Evolutionary conservation across 2,888 invertebrate genomes (phyloP), one percentile per base, ranked within the genome.

Genomic region (Eupithecia vulgata): DNA sequence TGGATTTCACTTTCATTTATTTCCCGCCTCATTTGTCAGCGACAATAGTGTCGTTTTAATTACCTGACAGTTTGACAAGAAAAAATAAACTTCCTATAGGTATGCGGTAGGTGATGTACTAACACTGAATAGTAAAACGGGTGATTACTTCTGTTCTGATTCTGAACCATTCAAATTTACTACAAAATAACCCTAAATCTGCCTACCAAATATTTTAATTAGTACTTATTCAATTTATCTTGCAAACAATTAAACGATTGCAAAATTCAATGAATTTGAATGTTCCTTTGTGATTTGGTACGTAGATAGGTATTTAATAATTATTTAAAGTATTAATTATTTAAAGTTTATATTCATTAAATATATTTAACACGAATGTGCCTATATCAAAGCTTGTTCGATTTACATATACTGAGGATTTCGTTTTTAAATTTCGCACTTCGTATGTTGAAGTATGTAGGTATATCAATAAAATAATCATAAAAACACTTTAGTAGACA

Each of bases 1-100:
- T 86, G 77, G 66, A 72, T 75, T 82, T 81, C 79, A 78, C 80
- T 82, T 82, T 82, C 75, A 76, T 80, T 75, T 75, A 68, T 81
- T 84, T 84, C 74, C 74, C 79, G 80, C 79, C 76, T 77, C 77
- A 71, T 82, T 81, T 81, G 78, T 82, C 80, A 79, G 35, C 59
- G 69, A 76, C 73, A 76, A 80, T 76, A 78, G 68, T 57, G 59
- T 75, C 62, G 71, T 70, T 79, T 72, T 80, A 79, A 77, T 80
- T 76, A 80, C 37, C 57, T 68, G 75, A 74, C 80, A 79, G 67
- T 68, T n/a, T 73, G 76, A 71, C 71, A 76, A 71, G 48, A 15
- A 17, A 34, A 67, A 67, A 69, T 74, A 70, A 21, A 65, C 37
- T 65, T 0, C 40, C 21, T 21, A 10, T 25, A 25, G 65, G 40